These are phyloP conservation scores for Terebella lapidaria DNA, from an alignment of 2,888 invertebrate genomes.

Conservation along the genomic window DNA sequence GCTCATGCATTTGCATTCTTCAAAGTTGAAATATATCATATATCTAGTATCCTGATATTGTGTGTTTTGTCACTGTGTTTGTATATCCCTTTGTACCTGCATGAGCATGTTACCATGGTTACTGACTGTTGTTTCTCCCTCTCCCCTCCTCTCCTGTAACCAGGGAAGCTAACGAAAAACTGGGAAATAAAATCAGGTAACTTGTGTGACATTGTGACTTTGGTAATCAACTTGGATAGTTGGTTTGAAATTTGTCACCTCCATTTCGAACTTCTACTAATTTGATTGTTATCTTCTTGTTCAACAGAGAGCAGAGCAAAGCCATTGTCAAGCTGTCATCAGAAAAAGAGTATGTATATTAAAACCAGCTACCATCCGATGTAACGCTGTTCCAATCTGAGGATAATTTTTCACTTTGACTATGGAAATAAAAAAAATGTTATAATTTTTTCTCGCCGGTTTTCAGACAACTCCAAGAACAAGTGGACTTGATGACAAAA, in stretches of 20 bases:
- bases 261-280: too few species aligned
- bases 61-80: too few species aligned
- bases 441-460: too few species aligned
- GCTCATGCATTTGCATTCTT: too few species aligned
- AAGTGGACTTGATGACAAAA: slow-evolving; percentile 42
- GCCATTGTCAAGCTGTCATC: slow-evolving; percentile 46
- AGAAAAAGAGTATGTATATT: slow-evolving; percentile 48
- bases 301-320: slow-evolving; percentile 46
- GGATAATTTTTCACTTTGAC: too few species aligned
- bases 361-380: too few species aligned
- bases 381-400: too few species aligned
- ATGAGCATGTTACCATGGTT: too few species aligned
- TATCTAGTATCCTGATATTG: too few species aligned
- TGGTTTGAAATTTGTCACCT: background rate
- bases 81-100: too few species aligned
- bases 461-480: slow-evolving; percentile 40
- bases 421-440: too few species aligned
- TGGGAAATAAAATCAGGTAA: slow-evolving; percentile 49
- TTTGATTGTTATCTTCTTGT: background rate
- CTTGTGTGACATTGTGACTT: background rate
- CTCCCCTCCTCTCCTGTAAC: background rate
- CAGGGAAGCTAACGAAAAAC: slow-evolving; percentile 50
- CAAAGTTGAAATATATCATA: too few species aligned
- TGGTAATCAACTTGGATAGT: background rate
- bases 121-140: background rate